A percentile compares a stretch with the other conserved stretches of the same genome.
Conservation (phyloP, 2,888 invertebrate species). For the Coecobrya sp. region DNA sequence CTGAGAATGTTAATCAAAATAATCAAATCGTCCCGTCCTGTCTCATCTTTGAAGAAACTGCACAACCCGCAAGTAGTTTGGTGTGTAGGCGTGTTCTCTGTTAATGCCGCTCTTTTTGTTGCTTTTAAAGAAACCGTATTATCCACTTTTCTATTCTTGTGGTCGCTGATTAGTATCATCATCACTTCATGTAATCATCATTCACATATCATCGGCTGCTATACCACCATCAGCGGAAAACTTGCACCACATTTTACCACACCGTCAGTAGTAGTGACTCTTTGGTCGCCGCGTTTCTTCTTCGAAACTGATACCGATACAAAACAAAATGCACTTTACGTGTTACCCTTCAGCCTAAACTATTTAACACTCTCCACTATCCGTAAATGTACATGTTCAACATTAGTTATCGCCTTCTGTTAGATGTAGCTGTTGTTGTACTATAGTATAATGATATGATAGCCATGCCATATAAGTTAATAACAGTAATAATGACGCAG, state of each 20-base stretch:
- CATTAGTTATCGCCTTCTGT: background rate
- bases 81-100: background rate
- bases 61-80: background rate
- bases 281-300: background rate
- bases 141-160: constrained; percentile 12
- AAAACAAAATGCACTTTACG: constrained; percentile 46
- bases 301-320: background rate
- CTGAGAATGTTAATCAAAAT: background rate
- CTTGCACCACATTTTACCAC: constrained; percentile 2
- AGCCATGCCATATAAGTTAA: constrained; percentile 1
- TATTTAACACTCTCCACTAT: background rate
- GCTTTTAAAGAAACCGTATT: background rate
- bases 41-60: background rate
- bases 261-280: background rate
- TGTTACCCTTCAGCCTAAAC: constrained; percentile 4
- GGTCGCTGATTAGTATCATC: constrained; percentile 61
- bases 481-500: constrained; percentile 29
- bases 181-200: constrained; percentile 61
- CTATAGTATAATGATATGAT: constrained; percentile 26
- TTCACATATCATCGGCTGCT: constrained; percentile 41
- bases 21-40: background rate
- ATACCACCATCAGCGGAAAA: background rate
- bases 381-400: background rate
- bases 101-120: background rate
- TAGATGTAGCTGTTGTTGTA: background rate